These are phyloP conservation scores for Actias luna DNA, from an alignment of 2,888 invertebrate species.

Conservation along the genomic window DNA sequence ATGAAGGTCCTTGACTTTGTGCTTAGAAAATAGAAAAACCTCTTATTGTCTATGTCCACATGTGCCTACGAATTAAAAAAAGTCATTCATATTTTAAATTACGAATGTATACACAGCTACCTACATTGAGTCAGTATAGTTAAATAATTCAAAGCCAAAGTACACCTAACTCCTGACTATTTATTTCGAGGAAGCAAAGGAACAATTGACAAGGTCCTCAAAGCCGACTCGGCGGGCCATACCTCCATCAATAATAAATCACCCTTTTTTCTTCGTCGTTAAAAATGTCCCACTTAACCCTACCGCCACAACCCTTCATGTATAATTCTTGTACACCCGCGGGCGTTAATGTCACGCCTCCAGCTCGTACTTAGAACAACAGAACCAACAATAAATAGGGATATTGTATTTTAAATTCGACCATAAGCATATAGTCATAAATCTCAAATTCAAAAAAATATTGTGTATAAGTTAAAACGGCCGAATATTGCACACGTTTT, in stretches of 20 bases:
- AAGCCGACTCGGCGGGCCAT: conserved; percentile 45
- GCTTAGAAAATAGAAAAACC: too few species aligned
- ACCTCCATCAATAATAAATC: conserved; percentile 64
- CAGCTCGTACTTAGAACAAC: conserved; percentile 64
- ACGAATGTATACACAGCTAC: neutral
- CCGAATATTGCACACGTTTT: conserved; percentile 67
- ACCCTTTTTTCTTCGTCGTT: conserved; percentile 45
- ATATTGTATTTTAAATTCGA: conserved; percentile 27
- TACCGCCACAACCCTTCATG: conserved; percentile 71
- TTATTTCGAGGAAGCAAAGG: conserved; percentile 13
- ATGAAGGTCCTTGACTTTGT: too few species aligned
- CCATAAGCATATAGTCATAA: conserved; percentile 23
- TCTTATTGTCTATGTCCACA: neutral
- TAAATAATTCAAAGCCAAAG: conserved; percentile 8
- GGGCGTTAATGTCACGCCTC: conserved; percentile 80
- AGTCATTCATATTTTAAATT: neutral
- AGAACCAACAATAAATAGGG: conserved; percentile 48
- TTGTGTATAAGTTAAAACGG: conserved; percentile 44
- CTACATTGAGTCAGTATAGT: neutral
- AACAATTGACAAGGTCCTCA: conserved; percentile 16
- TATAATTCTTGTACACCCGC: conserved; percentile 71
- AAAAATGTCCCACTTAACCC: conserved; percentile 69
- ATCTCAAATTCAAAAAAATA: conserved; percentile 30
- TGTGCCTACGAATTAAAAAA: neutral
- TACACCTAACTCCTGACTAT: conserved; percentile 4